These are phyloP conservation scores for Lamellibrachia columna DNA, from an alignment of 2,888 invertebrate species.

Conservation along the genomic window DNA sequence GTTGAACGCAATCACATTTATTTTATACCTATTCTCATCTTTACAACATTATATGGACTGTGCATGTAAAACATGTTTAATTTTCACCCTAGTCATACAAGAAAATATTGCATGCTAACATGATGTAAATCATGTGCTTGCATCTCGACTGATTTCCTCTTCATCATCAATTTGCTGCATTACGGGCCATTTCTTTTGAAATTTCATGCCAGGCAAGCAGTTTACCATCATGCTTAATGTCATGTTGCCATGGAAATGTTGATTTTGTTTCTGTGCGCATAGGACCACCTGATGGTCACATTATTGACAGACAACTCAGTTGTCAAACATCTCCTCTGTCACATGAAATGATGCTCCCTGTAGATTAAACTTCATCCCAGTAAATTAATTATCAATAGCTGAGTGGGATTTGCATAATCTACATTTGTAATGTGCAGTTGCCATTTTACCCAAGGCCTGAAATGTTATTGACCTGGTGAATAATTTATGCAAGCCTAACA, in stretches of 20 bases:
- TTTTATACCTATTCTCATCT: neutral
- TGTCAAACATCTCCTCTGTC: neutral
- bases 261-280: neutral
- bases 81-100: neutral
- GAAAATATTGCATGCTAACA: neutral
- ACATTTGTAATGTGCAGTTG: neutral
- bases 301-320: neutral
- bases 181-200: neutral
- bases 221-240: neutral
- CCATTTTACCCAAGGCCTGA: neutral
- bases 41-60: neutral
- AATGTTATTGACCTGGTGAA: neutral
- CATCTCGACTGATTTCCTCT: neutral
- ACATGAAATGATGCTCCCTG: neutral
- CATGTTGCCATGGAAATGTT: neutral
- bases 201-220: neutral
- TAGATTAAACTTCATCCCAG: neutral
- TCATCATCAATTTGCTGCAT: neutral
- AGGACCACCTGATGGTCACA: neutral
- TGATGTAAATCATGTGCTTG: neutral
- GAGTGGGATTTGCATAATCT: neutral
- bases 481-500: neutral
- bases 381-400: neutral
- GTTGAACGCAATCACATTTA: neutral
- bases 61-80: no score